Base-by-base conservation (phyloP, 2,888 invertebrate species). In the Acleris sparsana region DNA sequence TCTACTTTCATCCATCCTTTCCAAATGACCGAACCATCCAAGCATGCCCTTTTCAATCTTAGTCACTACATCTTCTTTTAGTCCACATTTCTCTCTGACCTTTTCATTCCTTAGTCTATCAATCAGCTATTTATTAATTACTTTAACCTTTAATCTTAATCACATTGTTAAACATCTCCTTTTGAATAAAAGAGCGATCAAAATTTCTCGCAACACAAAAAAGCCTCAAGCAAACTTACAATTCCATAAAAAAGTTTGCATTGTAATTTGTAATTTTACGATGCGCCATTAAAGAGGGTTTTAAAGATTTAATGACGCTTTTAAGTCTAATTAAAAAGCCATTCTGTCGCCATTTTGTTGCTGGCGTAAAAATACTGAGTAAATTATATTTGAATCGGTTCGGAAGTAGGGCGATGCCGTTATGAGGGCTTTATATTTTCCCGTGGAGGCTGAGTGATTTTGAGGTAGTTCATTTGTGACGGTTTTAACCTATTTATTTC, bases 281-380 rank as follows among this genome's bases (percentile, higher is more conserved):
- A 52, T 25, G 44, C 56, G 39, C 11, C 55, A 56, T 56, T 56
- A 56, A 33, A 33, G 20, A 46, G 46, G 44, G 44, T 57, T 57
- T 57, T 57, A 43, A 17, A 46, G 56, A 44, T 57, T 57, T 57
- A 25, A 57, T 25, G 20, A 25, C 44, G 44, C 44, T 57, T 57
- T 57, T 25, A 57, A n/a, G 44, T 57, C 56, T 57, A 57, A 57
- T 57, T 57, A 57, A 57, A 57, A 57, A 46, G 44, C 56, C 22
- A 25, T 57, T 52, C 44, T 20, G 20, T 7, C 56, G 25, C 56
- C 44, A 57, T 57, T 57, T 57, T 57, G 44, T 57, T 46, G 56
- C 17, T 5, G n/a, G 43, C 53, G 18, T 53, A 55, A 55, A 55
- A 57, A 46, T 57, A 57, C 56, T 43, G 56, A 57, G 25, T 46